These are phyloP conservation scores for Heterotilapia buettikoferi DNA, from an alignment of 2,113 vertebrate genomes.

Conservation along the genomic window DNA sequence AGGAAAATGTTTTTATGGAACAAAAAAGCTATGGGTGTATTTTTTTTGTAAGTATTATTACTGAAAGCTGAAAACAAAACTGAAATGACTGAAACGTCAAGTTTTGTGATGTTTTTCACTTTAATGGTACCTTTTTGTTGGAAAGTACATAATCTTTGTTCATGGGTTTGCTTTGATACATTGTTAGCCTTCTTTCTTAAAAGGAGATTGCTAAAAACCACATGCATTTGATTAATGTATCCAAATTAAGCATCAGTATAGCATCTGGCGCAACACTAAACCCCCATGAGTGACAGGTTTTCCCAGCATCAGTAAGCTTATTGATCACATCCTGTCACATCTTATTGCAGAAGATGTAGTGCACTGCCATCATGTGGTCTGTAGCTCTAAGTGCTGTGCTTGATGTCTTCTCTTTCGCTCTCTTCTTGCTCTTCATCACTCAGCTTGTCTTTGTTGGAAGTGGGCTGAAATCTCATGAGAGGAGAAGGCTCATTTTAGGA, in stretches of 20 bases:
- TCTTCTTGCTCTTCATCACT: background rate
- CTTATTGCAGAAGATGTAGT: conserved; percentile 2
- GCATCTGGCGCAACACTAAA: background rate
- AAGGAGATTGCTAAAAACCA: background rate
- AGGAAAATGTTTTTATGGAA: conserved; percentile 35
- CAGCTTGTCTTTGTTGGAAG: background rate
- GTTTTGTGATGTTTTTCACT: background rate
- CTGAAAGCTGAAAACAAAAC: background rate
- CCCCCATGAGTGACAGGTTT: background rate
- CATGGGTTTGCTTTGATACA: background rate
- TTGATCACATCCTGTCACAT: background rate
- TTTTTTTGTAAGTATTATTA: background rate
- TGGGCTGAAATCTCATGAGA: conserved; percentile 1
- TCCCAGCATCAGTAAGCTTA: background rate
- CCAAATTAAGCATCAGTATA: background rate
- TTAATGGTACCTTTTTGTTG: background rate
- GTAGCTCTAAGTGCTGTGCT: background rate
- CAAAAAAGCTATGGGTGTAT: background rate
- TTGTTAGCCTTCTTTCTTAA: background rate
- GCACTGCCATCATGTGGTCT: conserved; percentile 62
- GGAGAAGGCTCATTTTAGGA: background rate
- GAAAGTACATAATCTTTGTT: background rate
- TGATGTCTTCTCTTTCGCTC: background rate
- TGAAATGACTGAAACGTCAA: background rate
- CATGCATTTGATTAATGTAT: background rate